These are phyloP conservation scores for Neopipo cinnamomea DNA, from an alignment of 2,113 vertebrate species.

Conservation along the genomic window DNA sequence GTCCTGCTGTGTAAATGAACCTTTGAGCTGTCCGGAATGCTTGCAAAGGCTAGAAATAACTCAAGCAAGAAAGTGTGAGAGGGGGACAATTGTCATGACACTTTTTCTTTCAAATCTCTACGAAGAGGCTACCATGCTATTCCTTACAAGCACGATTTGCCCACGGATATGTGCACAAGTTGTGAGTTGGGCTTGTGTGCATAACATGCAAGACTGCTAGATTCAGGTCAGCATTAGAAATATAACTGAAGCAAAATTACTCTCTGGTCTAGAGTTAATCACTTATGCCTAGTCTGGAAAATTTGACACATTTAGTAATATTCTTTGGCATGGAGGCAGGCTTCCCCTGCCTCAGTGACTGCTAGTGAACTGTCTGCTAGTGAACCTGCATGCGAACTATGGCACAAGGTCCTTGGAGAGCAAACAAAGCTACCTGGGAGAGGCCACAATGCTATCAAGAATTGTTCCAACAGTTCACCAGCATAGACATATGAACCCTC, in stretches of 20 bases:
- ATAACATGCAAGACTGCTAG: background rate
- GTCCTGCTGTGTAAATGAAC: background rate
- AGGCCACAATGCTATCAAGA: background rate
- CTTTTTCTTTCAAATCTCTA: background rate
- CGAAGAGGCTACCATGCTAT: fast-evolving
- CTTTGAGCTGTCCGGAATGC: background rate
- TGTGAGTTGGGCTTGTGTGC: background rate
- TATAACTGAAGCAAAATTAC: background rate
- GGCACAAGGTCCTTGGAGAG: background rate
- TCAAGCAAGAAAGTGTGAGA: background rate
- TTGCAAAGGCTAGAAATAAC: background rate
- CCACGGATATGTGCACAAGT: background rate
- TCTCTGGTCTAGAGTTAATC: background rate
- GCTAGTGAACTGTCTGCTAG: background rate
- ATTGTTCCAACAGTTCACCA: background rate
- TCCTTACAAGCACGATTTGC: background rate
- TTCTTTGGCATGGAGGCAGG: background rate
- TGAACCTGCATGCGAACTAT: background rate
- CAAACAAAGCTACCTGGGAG: background rate
- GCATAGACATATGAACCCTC: fast-evolving
- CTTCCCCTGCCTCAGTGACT: background rate
- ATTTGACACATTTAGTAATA: background rate
- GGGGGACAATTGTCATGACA: background rate
- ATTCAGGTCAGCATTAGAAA: background rate
- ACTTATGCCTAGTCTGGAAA: background rate